Evolutionary conservation across 2,113 vertebrate genomes (phyloP), one percentile per base, ranked within the genome.

Genomic region (Lagenorhynchus albirostris): DNA sequence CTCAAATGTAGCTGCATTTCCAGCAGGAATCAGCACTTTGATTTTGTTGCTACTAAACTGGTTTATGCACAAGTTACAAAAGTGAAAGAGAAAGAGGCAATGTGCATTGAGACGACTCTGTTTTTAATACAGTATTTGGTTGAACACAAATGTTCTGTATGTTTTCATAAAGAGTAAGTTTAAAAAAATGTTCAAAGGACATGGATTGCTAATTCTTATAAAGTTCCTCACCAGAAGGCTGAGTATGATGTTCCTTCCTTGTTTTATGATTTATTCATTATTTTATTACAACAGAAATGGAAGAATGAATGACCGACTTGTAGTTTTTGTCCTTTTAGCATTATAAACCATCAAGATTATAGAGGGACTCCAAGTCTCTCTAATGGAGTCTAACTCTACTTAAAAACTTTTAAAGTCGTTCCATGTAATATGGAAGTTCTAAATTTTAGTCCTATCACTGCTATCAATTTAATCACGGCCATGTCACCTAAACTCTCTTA

Each of bases 31-130:
- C 17, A 73, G 73, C 21, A 60, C 15, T 70, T 84, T 87, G 47
- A 55, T 96, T 95, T 44, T 84, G 80, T 94, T 95, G 33, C 55
- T 97, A 83, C 87, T 97, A 95, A 97, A 93, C 77, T 92, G 92
- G 44, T 95, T 97, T 95, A 81, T 62, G 80, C 88, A 55, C 65
- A 98, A 98, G 70, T 74, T 93, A 76, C 2, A 53, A 76, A 81
- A 65, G 23, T 44, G 47, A 89, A 88, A 91, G 60, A 91, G 95
- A 96, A 97, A 97, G 55, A 80, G 15, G 58, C 79, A 81, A 68
- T 92, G 10, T 76, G 8, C 58, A 47, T 33, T 67, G 29, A 96
- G 23, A 73, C 44, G 77, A 79, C 58, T 80, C 33, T 81, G 25
- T 63, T 96, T 88, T 97, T 95, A 95, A 91, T 67, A 80, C 8